A percentile compares a stretch with the other conserved stretches of the same genome.
These are phyloP conservation scores for Himalopsyche tibetana DNA, from an alignment of 2,888 invertebrate genomes.

Conservation along the genomic window DNA sequence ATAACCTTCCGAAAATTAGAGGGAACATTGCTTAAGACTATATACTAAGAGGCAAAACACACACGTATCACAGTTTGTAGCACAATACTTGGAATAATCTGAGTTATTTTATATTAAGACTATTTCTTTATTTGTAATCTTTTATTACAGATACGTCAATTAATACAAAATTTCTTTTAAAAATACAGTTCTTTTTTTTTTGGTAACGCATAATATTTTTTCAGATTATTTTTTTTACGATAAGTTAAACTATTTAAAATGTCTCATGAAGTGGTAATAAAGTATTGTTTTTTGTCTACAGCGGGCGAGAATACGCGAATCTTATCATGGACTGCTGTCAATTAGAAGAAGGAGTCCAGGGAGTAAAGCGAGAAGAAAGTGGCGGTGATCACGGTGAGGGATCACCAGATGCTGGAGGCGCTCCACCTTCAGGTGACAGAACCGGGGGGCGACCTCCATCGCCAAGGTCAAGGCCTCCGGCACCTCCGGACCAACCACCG, in stretches of 20 bases:
- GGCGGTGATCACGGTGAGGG: constrained; percentile 91
- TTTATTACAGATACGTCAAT: not conserved
- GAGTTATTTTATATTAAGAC: too few relatives aligned
- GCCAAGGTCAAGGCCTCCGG: constrained; percentile 67
- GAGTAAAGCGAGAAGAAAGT: constrained; percentile 90
- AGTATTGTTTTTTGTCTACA: constrained; percentile 68
- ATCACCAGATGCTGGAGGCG: constrained; percentile 88
- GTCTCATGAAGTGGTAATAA: not conserved
- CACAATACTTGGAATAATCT: too few relatives aligned
- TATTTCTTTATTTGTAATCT: too few relatives aligned
- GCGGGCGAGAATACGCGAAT: constrained; percentile 92
- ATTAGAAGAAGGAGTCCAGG: constrained; percentile 87
- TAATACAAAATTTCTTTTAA: not conserved
- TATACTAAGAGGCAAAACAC: too few relatives aligned
- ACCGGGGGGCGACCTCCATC: constrained; percentile 73
- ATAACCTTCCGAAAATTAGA: too few relatives aligned
- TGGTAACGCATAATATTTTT: too few relatives aligned
- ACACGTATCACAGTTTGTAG: too few relatives aligned
- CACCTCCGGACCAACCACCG: constrained; percentile 66
- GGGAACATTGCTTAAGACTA: too few relatives aligned
- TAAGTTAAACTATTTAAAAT: not conserved
- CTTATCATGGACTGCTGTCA: constrained; percentile 96
- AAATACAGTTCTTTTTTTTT: not conserved
- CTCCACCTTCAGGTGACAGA: constrained; percentile 66
- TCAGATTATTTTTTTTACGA: too few relatives aligned